phyloP scores from a whole-genome alignment of 1,140 invertebrate genomes.

The Eupeodes corollae region DNA sequence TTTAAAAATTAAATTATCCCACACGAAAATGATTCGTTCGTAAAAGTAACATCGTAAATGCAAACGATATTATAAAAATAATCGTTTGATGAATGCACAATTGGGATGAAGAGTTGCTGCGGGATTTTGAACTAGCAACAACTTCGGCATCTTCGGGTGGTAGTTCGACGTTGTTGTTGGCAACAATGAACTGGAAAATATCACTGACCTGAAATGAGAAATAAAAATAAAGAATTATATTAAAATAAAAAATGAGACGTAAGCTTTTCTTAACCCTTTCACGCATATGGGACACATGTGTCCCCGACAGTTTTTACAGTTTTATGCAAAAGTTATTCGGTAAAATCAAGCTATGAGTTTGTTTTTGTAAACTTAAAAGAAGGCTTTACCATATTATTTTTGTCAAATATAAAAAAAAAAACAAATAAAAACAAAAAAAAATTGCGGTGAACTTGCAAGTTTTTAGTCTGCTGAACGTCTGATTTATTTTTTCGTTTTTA shows the following conservation, averaged over 20 bases:
- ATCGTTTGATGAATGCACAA: neutral
- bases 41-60: neutral
- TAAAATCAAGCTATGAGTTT: too few species aligned
- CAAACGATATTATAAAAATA: neutral
- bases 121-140: slow-evolving; percentile 35
- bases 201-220: slow-evolving; percentile 44
- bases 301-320: too few species aligned
- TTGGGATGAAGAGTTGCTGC: slow-evolving; percentile 16
- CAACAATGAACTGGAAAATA: slow-evolving; percentile 52
- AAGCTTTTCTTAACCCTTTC: too few species aligned
- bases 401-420: too few species aligned
- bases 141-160: slow-evolving; percentile 34
- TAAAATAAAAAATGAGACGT: neutral
- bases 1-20: neutral
- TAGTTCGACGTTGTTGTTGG: slow-evolving; percentile 25
- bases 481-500: too few species aligned
- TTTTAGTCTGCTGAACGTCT: too few species aligned
- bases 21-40: neutral
- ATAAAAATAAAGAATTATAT: slow-evolving; percentile 4
- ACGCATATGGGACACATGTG: too few species aligned
- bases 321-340: too few species aligned
- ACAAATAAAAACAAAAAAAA: too few species aligned
- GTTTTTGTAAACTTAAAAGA: too few species aligned
- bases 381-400: too few species aligned
- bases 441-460: too few species aligned